Evolutionary conservation across 23 tunicate genomes (phyloP), one percentile per base, ranked within the genome.

Genomic region (Styela clava): DNA sequence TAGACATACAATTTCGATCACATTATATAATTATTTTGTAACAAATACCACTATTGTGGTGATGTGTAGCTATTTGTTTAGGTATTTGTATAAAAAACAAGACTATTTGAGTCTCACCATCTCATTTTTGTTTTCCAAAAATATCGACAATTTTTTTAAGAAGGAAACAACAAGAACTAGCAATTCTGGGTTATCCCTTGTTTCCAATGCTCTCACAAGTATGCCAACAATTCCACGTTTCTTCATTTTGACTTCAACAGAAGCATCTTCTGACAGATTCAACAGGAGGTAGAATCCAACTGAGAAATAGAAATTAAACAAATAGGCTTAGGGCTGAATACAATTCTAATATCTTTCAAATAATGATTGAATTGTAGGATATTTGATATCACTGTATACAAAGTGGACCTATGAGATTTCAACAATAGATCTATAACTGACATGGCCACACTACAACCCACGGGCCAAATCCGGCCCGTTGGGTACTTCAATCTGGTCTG

Each of bases 111-210:
- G n/a, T 3, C 44, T 82, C 35, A 91, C 96, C 99, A 96, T 91
- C 80, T 96, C 99, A 74, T 91, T 85, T 64, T 96, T 96, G 82
- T 96, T 96, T 82, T 96, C 99, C 51, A 70, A 36, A 79, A 96
- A 96, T 26, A 96, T 88, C 68, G 98, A 93, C 62, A 96, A 81
- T 52, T 91, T 96, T 72, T 96, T 93, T 19, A 96, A 78, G 77
- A 96, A 91, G 0, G 99, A 96, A 63, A 96, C 37, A 37, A 92
- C 82, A 28, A 96, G 85, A 26, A 96, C 71, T 61, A 91, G 63
- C 28, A 96, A 85, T 30, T 86, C 94, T 24, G 84, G 82, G 69
- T 83, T 86, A 29, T 64, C 74, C 27, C 99, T 67, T 3, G 89
- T 91, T 81, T 84, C 89, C 25, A 96, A 62, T 1, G 96, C 94